Conservation (phyloP, 2,113 vertebrate species). For the Pseudorectes ferrugineus region DNA sequence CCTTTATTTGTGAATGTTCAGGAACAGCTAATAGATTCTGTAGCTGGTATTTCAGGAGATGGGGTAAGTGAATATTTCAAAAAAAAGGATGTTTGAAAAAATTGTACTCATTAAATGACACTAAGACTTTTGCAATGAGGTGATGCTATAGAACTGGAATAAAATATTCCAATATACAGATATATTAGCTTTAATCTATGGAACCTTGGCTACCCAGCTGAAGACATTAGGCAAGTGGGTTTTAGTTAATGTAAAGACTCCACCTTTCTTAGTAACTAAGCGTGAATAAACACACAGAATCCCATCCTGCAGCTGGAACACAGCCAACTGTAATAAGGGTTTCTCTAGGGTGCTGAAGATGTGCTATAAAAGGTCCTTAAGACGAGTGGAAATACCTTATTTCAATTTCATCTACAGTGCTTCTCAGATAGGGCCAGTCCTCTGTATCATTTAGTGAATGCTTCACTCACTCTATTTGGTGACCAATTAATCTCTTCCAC, state of each 20-base stretch:
- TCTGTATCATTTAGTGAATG: neutral
- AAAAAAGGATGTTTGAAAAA: neutral
- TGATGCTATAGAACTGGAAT: neutral
- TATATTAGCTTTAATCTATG: neutral
- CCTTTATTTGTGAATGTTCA: neutral
- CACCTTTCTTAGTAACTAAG: neutral
- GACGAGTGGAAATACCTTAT: neutral
- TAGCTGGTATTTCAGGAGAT: neutral
- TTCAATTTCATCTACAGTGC: neutral
- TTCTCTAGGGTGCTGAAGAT: neutral
- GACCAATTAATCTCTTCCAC: neutral
- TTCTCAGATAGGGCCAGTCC: neutral
- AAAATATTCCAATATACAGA: neutral
- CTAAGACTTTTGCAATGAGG: neutral
- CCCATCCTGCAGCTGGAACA: neutral
- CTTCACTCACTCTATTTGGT: neutral
- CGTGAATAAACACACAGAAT: neutral
- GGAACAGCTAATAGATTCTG: neutral
- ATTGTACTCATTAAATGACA: neutral
- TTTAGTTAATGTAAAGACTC: neutral
- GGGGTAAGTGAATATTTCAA: neutral
- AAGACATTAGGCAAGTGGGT: neutral
- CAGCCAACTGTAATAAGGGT: neutral
- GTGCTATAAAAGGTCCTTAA: neutral
- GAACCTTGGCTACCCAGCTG: neutral